Percentiles rank a stretch among this genome's conserved stretches.
Conservation (phyloP, 2,888 invertebrate species). For the Cremastinae sp. region DNA sequence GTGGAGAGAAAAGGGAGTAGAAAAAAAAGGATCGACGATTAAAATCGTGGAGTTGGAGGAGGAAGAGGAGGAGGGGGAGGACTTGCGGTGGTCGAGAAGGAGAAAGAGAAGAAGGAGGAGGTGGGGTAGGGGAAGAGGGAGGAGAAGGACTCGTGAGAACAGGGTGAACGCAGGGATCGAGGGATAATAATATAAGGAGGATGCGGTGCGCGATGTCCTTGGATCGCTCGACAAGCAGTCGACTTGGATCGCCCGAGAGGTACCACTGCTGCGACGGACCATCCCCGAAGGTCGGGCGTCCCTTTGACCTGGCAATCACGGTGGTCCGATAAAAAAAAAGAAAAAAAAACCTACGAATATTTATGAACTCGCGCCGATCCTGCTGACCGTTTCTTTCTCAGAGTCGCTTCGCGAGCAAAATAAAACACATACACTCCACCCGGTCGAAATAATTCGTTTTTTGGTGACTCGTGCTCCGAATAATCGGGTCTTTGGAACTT, state of each 20-base stretch:
- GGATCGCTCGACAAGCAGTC: constrained; percentile 33
- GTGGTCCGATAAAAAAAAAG: constrained; percentile 55
- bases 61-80: constrained; percentile 17
- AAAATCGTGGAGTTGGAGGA: constrained; percentile 5
- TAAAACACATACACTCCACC: too few relatives aligned
- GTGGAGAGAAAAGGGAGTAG: constrained; percentile 3
- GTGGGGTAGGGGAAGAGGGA: constrained; percentile 17
- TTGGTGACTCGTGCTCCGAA: too few relatives aligned
- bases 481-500: too few relatives aligned
- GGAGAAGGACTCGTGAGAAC: constrained; percentile 1
- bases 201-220: constrained; percentile 52
- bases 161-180: constrained; percentile 13
- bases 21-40: constrained; percentile 1
- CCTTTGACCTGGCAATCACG: constrained; percentile 60
- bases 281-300: constrained; percentile 56
- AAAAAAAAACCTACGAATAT: not conserved
- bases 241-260: constrained; percentile 38
- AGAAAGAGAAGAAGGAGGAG: constrained; percentile 7
- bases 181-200: too few relatives aligned
- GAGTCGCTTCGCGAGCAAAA: too few relatives aligned
- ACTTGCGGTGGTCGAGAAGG: constrained; percentile 14
- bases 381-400: too few relatives aligned
- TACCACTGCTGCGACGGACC: constrained; percentile 43
- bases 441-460: too few relatives aligned
- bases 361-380: constrained; percentile 5